Evolutionary conservation across 1,140 invertebrate genomes (phyloP).

Genomic region (Penaeus vannamei): DNA sequence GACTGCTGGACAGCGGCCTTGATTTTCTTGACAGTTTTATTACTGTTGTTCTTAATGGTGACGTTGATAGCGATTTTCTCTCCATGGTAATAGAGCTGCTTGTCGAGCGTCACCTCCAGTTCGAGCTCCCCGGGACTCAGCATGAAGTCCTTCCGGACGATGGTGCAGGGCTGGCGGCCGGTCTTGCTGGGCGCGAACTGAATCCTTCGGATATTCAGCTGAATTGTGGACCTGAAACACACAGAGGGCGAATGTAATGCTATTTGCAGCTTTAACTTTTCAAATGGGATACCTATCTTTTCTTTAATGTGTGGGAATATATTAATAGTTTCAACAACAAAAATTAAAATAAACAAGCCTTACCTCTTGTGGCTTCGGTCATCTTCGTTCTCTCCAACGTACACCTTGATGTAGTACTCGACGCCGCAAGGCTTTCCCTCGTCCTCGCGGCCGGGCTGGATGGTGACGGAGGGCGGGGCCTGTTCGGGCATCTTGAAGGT

Average conservation of each 20-base stretch:
- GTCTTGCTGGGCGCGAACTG: slow-evolving; percentile 92
- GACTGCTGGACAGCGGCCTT: slow-evolving; percentile 77
- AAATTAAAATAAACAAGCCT: too few relatives aligned
- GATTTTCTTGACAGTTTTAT: slow-evolving; percentile 97
- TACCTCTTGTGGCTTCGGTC: slow-evolving; percentile 80
- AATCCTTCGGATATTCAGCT: slow-evolving; percentile 71
- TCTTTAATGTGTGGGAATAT: too few relatives aligned
- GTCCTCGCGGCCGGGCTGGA: slow-evolving; percentile 88
- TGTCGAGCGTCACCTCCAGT: slow-evolving; percentile 96
- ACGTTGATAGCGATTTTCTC: slow-evolving; percentile 95
- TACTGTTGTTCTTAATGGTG: slow-evolving; percentile 95
- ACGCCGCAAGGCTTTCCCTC: slow-evolving; percentile 92
- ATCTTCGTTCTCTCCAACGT: slow-evolving; percentile 85
- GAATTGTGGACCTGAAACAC: slow-evolving; percentile 75
- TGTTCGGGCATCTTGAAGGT: too few relatives aligned
- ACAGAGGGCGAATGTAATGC: neutral
- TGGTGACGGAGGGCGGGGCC: slow-evolving; percentile 79
- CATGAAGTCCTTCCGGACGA: slow-evolving; percentile 97
- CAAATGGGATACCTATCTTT: too few relatives aligned
- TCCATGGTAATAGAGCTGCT: slow-evolving; percentile 93
- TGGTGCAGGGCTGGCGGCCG: slow-evolving; percentile 94
- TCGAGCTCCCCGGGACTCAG: slow-evolving; percentile 95
- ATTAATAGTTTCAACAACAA: too few relatives aligned
- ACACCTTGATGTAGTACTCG: slow-evolving; percentile 90
- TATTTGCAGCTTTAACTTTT: too few relatives aligned